phyloP scores from a whole-genome alignment of 2,113 vertebrate species.

The Pogonocichla stellata region DNA sequence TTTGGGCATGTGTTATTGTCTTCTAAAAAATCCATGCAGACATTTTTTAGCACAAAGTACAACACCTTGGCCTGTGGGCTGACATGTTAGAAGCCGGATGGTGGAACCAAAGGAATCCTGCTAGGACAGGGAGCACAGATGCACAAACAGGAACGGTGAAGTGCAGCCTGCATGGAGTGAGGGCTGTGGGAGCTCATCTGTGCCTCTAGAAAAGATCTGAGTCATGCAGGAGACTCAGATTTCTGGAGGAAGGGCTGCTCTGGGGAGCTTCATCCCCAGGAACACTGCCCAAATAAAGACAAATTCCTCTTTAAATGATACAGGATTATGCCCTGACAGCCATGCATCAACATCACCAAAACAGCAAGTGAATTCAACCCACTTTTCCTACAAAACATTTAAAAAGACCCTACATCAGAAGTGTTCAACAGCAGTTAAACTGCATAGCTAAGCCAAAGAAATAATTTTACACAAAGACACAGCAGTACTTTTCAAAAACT shows the following conservation, averaged over 20 bases:
- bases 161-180: accelerated
- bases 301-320: background rate
- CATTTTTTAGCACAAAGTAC: background rate
- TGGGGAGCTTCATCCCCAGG: background rate
- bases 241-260: background rate
- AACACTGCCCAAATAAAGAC: background rate
- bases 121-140: too few species aligned
- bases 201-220: background rate
- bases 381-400: background rate
- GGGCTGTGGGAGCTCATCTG: background rate
- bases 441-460: background rate
- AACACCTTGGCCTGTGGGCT: background rate
- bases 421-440: background rate
- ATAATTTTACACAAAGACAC: background rate
- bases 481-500: background rate
- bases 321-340: background rate
- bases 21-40: background rate
- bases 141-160: accelerated
- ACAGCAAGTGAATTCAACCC: background rate
- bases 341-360: background rate
- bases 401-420: background rate
- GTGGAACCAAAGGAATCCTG: background rate
- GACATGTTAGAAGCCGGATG: background rate
- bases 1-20: background rate
- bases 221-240: background rate